phyloP scores from a whole-genome alignment of 2,888 invertebrate species.

The Scaptodrosophila latifasciaeformis region DNA sequence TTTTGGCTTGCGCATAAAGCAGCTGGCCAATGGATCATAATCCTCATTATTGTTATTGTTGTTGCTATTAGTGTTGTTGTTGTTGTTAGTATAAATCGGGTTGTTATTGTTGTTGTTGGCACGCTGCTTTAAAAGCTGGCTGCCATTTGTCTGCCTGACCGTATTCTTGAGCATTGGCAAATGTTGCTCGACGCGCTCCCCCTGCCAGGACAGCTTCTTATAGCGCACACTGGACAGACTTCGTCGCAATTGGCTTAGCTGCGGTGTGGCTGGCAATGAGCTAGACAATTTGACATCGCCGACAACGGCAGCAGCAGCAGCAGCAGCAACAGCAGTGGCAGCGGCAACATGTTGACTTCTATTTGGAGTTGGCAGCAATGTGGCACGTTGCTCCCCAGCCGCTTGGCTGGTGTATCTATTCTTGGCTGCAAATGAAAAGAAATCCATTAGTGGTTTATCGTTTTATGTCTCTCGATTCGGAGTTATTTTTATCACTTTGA shows the following conservation, averaged over 20 bases:
- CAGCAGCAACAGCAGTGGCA: too few species aligned
- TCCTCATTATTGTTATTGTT: constrained; percentile 22
- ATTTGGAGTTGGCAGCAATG: constrained; percentile 7
- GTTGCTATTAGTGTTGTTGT: too few species aligned
- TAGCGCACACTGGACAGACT: constrained; percentile 41
- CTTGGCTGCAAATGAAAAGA: constrained; percentile 23
- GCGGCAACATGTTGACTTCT: constrained; percentile 4
- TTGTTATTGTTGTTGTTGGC: neutral
- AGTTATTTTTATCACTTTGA: neutral
- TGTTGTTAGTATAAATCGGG: constrained; percentile 11
- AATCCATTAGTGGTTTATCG: constrained; percentile 7
- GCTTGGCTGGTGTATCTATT: constrained; percentile 23
- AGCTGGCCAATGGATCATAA: constrained; percentile 31
- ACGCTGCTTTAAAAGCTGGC: neutral
- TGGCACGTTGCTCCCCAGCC: neutral
- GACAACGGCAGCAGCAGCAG: too few species aligned
- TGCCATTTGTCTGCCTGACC: neutral
- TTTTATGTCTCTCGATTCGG: neutral
- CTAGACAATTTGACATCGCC: constrained; percentile 41
- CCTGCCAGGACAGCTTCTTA: constrained; percentile 48
- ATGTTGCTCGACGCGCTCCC: constrained; percentile 10
- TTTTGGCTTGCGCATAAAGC: constrained; percentile 20
- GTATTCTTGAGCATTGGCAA: constrained; percentile 1
- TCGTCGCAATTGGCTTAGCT: constrained; percentile 51
- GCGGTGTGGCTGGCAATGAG: constrained; percentile 58